A percentile compares a stretch with the other conserved stretches of the same genome.
Evolutionary conservation across 2,797 vertebrate species (phyloP).

Genomic region (Peromyscus aztecus): DNA sequence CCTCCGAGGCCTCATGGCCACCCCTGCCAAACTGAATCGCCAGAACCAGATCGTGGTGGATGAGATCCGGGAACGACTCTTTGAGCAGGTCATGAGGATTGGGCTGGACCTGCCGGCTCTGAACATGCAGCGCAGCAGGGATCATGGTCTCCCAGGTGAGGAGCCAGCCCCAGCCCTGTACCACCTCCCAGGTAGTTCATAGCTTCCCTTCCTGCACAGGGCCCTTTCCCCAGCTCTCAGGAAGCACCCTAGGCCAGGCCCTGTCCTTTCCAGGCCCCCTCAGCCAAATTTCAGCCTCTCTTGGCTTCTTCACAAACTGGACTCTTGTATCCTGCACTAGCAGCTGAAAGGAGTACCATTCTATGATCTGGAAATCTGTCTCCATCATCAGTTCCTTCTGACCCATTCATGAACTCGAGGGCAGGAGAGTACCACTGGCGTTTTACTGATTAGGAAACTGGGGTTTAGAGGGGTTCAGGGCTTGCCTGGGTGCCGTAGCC

Average conservation of each 20-base stretch:
- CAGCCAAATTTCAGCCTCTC: background rate
- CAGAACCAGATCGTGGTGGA: constrained; percentile 90
- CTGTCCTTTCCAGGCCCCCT: background rate
- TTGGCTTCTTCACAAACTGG: background rate
- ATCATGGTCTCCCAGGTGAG: constrained; percentile 92
- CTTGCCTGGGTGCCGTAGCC: background rate
- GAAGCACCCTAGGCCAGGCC: background rate
- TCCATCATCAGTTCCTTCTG: background rate
- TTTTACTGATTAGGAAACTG: background rate
- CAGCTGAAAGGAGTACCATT: background rate
- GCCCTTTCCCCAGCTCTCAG: background rate
- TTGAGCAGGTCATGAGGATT: constrained; percentile 87
- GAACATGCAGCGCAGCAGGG: constrained; percentile 93
- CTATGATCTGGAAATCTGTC: background rate
- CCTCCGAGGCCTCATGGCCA: constrained; percentile 91
- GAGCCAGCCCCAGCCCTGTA: rapidly evolving
- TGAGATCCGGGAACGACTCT: constrained; percentile 91
- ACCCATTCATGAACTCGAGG: background rate
- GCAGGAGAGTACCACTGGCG: background rate
- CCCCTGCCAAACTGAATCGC: constrained; percentile 86
- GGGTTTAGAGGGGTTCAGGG: background rate
- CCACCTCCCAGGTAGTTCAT: no score
- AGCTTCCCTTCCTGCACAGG: background rate
- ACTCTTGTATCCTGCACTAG: background rate
- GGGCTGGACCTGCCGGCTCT: constrained; percentile 91